Base-by-base conservation (phyloP, 2,888 invertebrate species). In the Gordius sp. region DNA sequence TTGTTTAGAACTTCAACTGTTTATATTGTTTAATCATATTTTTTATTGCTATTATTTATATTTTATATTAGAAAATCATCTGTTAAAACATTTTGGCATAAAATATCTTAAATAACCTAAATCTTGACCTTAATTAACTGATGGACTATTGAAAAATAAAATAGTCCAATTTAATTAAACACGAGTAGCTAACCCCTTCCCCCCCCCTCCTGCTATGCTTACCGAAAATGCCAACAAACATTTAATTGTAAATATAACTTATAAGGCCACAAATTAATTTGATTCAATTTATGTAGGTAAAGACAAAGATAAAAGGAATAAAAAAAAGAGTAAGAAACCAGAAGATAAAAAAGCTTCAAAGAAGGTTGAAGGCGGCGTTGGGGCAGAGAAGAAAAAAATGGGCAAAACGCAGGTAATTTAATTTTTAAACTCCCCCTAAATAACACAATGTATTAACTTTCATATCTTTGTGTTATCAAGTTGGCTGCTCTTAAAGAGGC, bases 401-500 rank as follows among this genome's bases (percentile, higher is more conserved):
- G 20, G 18, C 47, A 47, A 47, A 47, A 23, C 47, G 8, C 47
- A 47, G 20, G 47, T 47, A 47, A 18, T 18, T 13, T 47, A n/a
- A 4, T 47, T 47, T 18, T 47, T 47, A 47, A 57, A 25, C 28
- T 16, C n/a, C 24, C 39, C 57, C 28, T 59, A 18, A 41, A 56
- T 33, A 33, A 33, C 39, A 13, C n/a, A 13, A 13, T n/a, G n/a
- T 13, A 33, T 33, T 33, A 33, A 13, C n/a, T 33, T n/a, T 47
- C 20, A 47, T 47, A n/a, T 47, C 13, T 47, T 20, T 47, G 20
- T 47, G 20, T 47, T 18, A 33, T 13, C 8, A 33, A 69, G 67
- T 60, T 67, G 27, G 64, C 65, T 25, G 63, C 63, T 1, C 66
- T 72, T 60, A 68, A 69, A 61, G 71, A 72, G 60, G 63, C 67